Base-by-base conservation (phyloP, 2,797 vertebrate genomes). In the Garrulus glandarius region DNA sequence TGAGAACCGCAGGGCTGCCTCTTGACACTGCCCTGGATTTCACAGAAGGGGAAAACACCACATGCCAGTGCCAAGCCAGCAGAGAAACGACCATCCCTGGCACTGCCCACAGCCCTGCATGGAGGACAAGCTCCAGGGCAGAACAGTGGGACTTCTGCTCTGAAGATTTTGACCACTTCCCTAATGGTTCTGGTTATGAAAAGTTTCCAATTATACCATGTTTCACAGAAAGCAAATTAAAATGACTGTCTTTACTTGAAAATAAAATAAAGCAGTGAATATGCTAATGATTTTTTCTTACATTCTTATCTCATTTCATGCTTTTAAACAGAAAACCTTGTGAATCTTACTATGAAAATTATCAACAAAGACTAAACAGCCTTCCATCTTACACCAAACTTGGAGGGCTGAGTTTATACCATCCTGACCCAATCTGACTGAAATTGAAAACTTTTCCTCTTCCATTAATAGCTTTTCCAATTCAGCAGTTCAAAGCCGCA, bases 301-400 rank as follows among this genome's bases (percentile, higher is more conserved):
- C 64, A 84, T 93, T 96, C 87, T 94, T 94, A 96, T 96, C 93
- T 93, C 77, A 80, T 97, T 96, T 96, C 70, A 94, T 92, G 92
- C 56, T 64, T 96, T 95, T 93, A 95, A 95, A 93, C 47, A 81
- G 72, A 96, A 95, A 96, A 91, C 94, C 68, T 95, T 96, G 27
- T 91, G 93, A 95, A 77, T 96, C 89, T 85, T 87, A 70, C 91
- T 86, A 93, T 46, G 85, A 95, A 90, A 95, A 84, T 83, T 87
- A 91, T 96, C 84, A 93, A 70, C 83, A 72, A 76, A 97, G 95
- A 85, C 95, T 43, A 65, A 95, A 84, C 63, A 95, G 92, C 52
- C 77, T 89, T 95, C 72, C 85, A 72, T 77, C 76, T 84, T 70
- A 85, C 59, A 95, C 92, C 87, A 95, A 96, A 93, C 76, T 91